Base-by-base conservation (phyloP, 92 coral and sea anemone species). In the Chrysogorgia sp. region DNA sequence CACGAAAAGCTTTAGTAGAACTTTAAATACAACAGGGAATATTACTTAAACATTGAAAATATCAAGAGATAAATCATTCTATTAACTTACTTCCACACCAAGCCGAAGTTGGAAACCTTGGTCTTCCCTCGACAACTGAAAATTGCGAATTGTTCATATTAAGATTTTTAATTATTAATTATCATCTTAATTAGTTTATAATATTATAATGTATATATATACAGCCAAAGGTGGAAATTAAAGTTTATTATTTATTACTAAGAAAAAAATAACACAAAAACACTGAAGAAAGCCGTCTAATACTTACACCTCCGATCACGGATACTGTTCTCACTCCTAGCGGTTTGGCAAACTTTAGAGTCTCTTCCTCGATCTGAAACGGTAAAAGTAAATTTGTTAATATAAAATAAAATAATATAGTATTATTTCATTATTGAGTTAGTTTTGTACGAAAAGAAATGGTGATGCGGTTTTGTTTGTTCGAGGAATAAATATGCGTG, bases 231-330 rank as follows among this genome's bases (percentile, higher is more conserved):
- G n/a, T n/a, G n/a, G n/a, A n/a, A n/a, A n/a, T n/a, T n/a, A n/a
- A n/a, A n/a, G n/a, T n/a, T n/a, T n/a, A n/a, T n/a, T n/a, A n/a
- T n/a, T n/a, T n/a, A n/a, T n/a, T n/a, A n/a, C n/a, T n/a, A n/a
- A n/a, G n/a, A n/a, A n/a, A n/a, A n/a, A n/a, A n/a, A n/a, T n/a
- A n/a, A n/a, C n/a, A n/a, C n/a, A n/a, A n/a, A n/a, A n/a, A n/a
- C n/a, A n/a, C n/a, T n/a, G n/a, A n/a, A n/a, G n/a, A n/a, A n/a
- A n/a, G n/a, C n/a, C n/a, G n/a, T n/a, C 43, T 56, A 6, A 30
- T 58, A 68, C 98, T 92, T 81, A 94, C 97, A 88, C 98, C 98
- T 31, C 98, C 98, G 82, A 94, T 92, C 29, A 94, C 93, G 13
- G 98, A 90, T 83, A 94, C 98, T 71, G 96, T 86, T 70, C 98